Percentiles rank a stretch among this genome's conserved stretches.
Conservation (phyloP, 2,113 vertebrate species). For the Propithecus coquereli region DNA sequence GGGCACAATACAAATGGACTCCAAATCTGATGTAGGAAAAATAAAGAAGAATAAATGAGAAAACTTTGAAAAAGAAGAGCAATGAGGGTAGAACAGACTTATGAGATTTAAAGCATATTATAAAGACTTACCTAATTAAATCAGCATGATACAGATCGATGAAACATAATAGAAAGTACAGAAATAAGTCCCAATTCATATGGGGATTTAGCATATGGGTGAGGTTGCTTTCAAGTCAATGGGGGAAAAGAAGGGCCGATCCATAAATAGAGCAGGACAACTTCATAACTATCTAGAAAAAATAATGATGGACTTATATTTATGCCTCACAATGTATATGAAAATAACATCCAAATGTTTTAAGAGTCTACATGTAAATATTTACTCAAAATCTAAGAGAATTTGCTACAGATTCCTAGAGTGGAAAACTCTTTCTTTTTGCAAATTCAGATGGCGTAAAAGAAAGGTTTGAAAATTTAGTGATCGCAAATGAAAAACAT, state of each 20-base stretch:
- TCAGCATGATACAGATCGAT: neutral
- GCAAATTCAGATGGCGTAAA: neutral
- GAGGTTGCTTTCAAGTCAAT: neutral
- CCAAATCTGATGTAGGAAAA: neutral
- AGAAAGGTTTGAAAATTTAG: neutral
- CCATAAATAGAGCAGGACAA: neutral
- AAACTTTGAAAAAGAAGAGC: neutral
- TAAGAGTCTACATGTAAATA: neutral
- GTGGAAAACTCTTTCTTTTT: neutral
- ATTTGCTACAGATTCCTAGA: neutral
- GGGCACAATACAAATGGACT: neutral
- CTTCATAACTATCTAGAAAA: neutral
- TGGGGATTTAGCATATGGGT: neutral
- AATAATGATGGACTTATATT: neutral
- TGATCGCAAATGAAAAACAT: conserved; percentile 4
- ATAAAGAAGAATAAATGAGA: neutral
- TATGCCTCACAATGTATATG: neutral
- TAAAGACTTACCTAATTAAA: neutral
- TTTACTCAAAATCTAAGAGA: neutral
- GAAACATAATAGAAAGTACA: neutral
- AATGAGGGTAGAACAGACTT: neutral
- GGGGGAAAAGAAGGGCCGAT: neutral
- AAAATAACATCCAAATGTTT: neutral
- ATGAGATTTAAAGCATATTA: neutral
- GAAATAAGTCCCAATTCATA: neutral